Conservation (phyloP, 2,888 invertebrate species). For the Pterostichus niger region DNA sequence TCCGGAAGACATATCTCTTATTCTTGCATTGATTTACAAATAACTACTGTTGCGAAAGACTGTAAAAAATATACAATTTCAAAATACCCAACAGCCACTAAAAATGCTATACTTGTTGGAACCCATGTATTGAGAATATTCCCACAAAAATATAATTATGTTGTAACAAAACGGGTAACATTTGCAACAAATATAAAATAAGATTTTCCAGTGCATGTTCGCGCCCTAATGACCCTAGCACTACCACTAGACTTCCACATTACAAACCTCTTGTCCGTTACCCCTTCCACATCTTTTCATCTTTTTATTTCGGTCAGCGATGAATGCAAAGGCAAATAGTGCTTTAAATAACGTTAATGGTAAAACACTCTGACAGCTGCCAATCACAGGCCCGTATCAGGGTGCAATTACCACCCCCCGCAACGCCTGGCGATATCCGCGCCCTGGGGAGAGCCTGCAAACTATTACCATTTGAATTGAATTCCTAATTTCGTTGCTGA, state of each 20-base stretch:
- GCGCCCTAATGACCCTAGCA: conserved; percentile 7
- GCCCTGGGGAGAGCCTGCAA: conserved; percentile 37
- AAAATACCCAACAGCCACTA: no score
- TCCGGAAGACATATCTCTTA: no score
- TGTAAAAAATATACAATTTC: no score
- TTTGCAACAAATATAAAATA: no score
- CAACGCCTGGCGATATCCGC: not conserved
- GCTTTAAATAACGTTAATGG: conserved; percentile 65
- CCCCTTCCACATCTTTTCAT: conserved; percentile 48
- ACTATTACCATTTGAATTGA: conserved; percentile 74
- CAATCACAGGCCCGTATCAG: conserved; percentile 60
- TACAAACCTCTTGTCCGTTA: conserved; percentile 3
- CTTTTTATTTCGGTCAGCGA: conserved; percentile 48
- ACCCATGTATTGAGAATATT: no score
- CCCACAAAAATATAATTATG: no score
- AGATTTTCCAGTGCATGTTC: no score
- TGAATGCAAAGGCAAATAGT: conserved; percentile 55
- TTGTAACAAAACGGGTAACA: no score
- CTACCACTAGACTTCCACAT: no score
- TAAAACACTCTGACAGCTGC: conserved; percentile 66
- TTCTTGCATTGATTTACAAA: no score
- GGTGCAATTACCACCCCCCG: conserved; percentile 60
- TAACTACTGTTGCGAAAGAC: no score
- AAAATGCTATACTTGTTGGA: no score
- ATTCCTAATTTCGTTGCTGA: conserved; percentile 72